These are phyloP conservation scores for Drosophila bocqueti DNA, from an alignment of 1,140 invertebrate species.

Conservation along the genomic window DNA sequence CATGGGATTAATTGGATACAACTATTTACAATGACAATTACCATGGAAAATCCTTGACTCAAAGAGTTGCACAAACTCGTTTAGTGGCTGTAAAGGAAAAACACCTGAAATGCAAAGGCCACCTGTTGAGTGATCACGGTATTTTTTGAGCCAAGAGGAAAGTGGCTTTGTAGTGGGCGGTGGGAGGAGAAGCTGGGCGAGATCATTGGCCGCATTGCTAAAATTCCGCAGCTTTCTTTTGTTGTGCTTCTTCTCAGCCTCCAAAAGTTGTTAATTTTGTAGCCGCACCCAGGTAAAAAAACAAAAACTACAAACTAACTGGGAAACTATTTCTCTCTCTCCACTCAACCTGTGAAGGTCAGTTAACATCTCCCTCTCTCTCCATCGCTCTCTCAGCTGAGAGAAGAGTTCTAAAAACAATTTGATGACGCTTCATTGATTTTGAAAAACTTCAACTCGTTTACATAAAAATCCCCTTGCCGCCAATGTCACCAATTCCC, in stretches of 20 bases:
- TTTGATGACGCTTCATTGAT: slow-evolving; percentile 71
- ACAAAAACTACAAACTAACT: slow-evolving; percentile 3
- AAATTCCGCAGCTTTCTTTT: slow-evolving; percentile 81
- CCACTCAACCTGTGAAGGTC: slow-evolving; percentile 51
- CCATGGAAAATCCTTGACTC: slow-evolving; percentile 8
- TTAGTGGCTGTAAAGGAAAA: slow-evolving; percentile 12
- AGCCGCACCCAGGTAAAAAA: slow-evolving; percentile 49
- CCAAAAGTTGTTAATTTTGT: slow-evolving; percentile 63
- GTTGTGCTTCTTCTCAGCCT: slow-evolving; percentile 49
- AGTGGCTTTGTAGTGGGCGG: slow-evolving; percentile 26
- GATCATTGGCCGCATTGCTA: slow-evolving; percentile 75
- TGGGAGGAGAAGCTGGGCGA: slow-evolving; percentile 14
- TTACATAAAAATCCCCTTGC: slow-evolving; percentile 41
- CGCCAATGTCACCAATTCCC: slow-evolving; percentile 8
- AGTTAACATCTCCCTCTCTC: slow-evolving; percentile 6
- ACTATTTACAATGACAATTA: slow-evolving; percentile 18
- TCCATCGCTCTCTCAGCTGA: not conserved
- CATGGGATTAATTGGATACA: not conserved
- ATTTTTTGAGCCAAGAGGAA: slow-evolving; percentile 12
- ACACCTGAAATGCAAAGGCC: slow-evolving; percentile 35
- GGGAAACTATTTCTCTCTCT: slow-evolving; percentile 11
- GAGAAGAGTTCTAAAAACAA: slow-evolving; percentile 54
- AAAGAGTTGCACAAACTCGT: slow-evolving; percentile 34
- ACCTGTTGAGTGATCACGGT: slow-evolving; percentile 40
- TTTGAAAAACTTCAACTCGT: slow-evolving; percentile 47